Percentiles rank a stretch among this genome's conserved stretches.
These are phyloP conservation scores for Sorex maritimensis DNA, from an alignment of 2,797 vertebrate species.

Conservation along the genomic window DNA sequence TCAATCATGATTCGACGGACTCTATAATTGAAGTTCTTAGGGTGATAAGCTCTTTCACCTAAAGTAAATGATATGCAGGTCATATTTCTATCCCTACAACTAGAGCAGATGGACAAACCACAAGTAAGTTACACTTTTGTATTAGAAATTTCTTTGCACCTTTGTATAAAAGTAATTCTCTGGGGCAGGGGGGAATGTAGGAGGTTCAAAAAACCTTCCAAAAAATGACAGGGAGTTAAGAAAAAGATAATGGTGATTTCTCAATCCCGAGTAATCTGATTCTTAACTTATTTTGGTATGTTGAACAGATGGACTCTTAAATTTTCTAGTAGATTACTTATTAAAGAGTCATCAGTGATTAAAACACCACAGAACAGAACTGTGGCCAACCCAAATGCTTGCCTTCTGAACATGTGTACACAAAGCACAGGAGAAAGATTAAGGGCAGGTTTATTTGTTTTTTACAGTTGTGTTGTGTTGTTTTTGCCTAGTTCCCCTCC, in stretches of 20 bases:
- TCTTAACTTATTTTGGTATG: neutral
- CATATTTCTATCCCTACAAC: neutral
- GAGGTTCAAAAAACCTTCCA: neutral
- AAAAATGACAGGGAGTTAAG: too few species aligned
- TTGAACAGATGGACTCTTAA: neutral
- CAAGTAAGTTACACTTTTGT: neutral
- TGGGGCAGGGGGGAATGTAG: neutral
- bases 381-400: neutral
- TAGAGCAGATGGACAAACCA: constrained; percentile 6
- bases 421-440: neutral
- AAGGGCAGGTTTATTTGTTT: constrained; percentile 12
- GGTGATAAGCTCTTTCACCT: constrained; percentile 98
- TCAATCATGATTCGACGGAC: constrained; percentile 96
- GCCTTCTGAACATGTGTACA: neutral
- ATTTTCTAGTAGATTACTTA: constrained; percentile 5
- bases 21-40: constrained; percentile 95
- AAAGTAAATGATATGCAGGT: constrained; percentile 73
- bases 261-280: neutral
- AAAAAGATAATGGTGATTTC: neutral
- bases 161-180: constrained; percentile 4
- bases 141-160: constrained; percentile 32
- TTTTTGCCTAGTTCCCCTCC: neutral
- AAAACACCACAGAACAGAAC: constrained; percentile 34
- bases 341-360: neutral
- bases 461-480: neutral